Conservation (phyloP, 2,888 invertebrate genomes). For the Rambutsinella grinnellia region DNA sequence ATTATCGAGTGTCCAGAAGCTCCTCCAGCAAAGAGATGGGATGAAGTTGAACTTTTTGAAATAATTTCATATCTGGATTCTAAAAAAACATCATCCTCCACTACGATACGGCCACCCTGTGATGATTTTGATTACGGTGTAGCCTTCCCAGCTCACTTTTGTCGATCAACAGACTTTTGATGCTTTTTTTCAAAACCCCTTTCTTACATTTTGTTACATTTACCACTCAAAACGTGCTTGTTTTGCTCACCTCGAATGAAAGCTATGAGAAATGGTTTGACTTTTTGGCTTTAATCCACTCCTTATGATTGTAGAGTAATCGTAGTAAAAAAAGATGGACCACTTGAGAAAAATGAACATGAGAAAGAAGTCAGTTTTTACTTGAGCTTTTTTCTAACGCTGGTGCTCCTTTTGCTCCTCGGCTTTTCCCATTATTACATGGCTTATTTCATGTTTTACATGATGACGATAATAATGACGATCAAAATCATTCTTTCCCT, state of each 20-base stretch:
- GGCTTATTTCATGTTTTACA: neutral
- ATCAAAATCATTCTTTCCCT: slow-evolving; percentile 50
- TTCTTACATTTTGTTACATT: slow-evolving; percentile 40
- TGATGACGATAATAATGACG: slow-evolving; percentile 2
- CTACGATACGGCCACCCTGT: slow-evolving; percentile 39
- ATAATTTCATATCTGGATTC: neutral
- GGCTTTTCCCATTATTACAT: neutral
- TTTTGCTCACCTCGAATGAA: no score
- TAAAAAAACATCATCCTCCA: no score
- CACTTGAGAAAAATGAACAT: no score
- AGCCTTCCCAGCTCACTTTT: slow-evolving; percentile 31
- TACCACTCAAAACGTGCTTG: no score
- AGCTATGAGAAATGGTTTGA: no score
- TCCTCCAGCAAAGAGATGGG: neutral
- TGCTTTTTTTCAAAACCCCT: slow-evolving; percentile 10
- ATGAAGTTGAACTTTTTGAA: neutral
- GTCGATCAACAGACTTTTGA: slow-evolving; percentile 17
- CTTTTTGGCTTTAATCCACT: no score
- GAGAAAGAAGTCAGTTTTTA: no score
- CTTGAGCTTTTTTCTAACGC: neutral
- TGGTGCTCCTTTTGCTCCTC: neutral
- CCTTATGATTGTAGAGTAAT: no score
- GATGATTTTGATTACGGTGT: slow-evolving; percentile 48
- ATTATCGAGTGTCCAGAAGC: neutral
- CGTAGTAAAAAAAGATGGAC: no score